Evolutionary conservation across 2,797 vertebrate species (phyloP), one percentile per base, ranked within the genome.

Genomic region (Caiman crocodilus): DNA sequence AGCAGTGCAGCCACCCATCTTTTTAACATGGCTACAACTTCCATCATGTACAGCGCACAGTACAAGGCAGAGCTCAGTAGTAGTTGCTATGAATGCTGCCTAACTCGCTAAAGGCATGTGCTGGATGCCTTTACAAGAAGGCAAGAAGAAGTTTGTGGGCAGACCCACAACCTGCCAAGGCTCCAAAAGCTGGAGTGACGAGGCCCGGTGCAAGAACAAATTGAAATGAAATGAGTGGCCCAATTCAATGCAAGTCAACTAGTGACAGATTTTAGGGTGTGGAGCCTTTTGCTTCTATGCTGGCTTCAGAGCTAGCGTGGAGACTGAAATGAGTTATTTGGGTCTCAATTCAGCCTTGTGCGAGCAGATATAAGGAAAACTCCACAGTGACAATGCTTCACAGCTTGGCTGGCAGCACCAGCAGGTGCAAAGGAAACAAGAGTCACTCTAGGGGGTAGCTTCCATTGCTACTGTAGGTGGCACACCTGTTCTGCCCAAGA

Each of bases 11-110:
- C 28, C 56, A 7, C 5, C n/a, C 17, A 64, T n/a, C 94, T 93
- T 78, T 91, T 92, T 93, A 91, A 94, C 75, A 82, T 78, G 92
- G 92, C 89, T 94, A 73, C 89, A 81, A 79, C 64, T 84, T 57
- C 35, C 55, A 42, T 87, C 59, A 84, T 87, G 90, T 78, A 56
- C 84, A 85, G 84, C 18, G 13, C 78, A 81, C 0, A 0, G 7
- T 5, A 30, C 76, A 50, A 50, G 42, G 42, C 86, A 85, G 65
- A 91, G 84, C 93, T 89, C 74, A 86, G 89, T 26, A 86, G 79
- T 2, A 84, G 85, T 2, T 90, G 74, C 84, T 95, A 94, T 50
- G 91, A 94, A 91, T 91, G 92, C 88, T 76, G 64, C 55, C 58
- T 65, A 50, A 80, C 80, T 92, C 67, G 55, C 80, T 85, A 92